Evolutionary conservation across 2,113 vertebrate species (phyloP), one percentile per base, ranked within the genome.

Genomic region (Tauraco erythrolophus): DNA sequence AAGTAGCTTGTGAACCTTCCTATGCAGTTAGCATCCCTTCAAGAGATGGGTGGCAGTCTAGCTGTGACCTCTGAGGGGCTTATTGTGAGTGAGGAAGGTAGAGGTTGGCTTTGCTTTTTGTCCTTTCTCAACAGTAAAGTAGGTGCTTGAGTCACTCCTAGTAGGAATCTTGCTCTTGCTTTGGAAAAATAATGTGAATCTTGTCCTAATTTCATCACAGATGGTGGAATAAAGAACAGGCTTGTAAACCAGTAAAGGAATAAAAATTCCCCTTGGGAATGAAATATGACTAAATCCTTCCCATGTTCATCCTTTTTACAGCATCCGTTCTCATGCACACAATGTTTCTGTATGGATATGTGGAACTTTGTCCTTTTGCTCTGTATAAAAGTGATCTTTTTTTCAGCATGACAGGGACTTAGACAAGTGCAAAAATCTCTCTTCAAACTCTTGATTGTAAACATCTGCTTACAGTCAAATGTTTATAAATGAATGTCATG

Each of bases 261-360:
- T 13, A 16, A 76, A 84, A 71, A 4, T 11, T 76, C 5, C 16
- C 4, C 18, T 69, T 64, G 24, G 68, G 28, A 68, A 48, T 35
- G 50, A 71, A 54, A 19, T 14, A 28, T 13, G 6, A 58, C 8
- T 41, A 37, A 79, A 57, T 43, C 62, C 46, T 92, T 84, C 19
- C 61, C 5, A 2, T 23, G 10, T 41, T 51, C 57, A 39, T 89
- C 45, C 15, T 19, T 56, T 25, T 75, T 56, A 11, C 30, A 50
- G 62, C 35, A 24, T 16, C 22, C 5, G 6, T 39, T 50, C 48
- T 35, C 19, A 14, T 3, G 10, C 19, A 7, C 4, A 3, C 31
- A 17, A 0, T 11, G 11, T 78, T 80, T 87, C 21, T 51, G 0
- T 75, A 27, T 0, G 2, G 21, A 1, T 62, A 54, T 2, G 4